Percentiles rank a stretch among this genome's conserved stretches.
Conservation (phyloP, 2,797 vertebrate genomes). For the Chiloscyllium punctatum region DNA sequence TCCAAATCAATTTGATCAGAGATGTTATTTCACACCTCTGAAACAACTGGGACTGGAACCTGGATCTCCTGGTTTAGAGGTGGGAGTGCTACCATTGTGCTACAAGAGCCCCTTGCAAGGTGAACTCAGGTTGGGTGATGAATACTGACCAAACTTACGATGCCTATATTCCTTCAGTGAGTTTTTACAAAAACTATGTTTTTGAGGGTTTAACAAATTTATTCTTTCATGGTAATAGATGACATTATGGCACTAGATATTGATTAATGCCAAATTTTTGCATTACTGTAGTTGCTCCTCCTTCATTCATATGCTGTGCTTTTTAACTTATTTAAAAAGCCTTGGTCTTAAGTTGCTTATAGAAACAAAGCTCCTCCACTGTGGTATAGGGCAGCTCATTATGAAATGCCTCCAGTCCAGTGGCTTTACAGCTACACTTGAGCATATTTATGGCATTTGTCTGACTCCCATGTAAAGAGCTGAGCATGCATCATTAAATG, state of each 20-base stretch:
- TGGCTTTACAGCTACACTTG: conserved; percentile 67
- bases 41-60: too few species aligned
- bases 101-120: too few species aligned
- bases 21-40: too few species aligned
- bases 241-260: not conserved
- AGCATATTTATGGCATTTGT: conserved; percentile 66
- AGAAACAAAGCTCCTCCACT: not conserved
- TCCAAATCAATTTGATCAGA: too few species aligned
- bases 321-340: not conserved
- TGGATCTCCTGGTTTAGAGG: too few species aligned
- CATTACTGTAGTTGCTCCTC: not conserved
- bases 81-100: too few species aligned
- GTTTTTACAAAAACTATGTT: not conserved
- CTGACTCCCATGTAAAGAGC: conserved; percentile 67
- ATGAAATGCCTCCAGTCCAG: conserved; percentile 69
- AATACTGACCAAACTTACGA: too few species aligned
- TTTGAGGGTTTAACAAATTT: not conserved
- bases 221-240: not conserved
- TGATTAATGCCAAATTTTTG: too few species aligned
- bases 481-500: conserved; percentile 72
- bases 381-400: conserved; percentile 63
- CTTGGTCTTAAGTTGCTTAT: not conserved
- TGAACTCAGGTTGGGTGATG: too few species aligned
- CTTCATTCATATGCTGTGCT: not conserved
- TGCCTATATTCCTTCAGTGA: too few species aligned